A percentile compares a stretch with the other conserved stretches of the same genome.
Conservation (phyloP, 2,113 vertebrate species). For the Podarcis raffonei region DNA sequence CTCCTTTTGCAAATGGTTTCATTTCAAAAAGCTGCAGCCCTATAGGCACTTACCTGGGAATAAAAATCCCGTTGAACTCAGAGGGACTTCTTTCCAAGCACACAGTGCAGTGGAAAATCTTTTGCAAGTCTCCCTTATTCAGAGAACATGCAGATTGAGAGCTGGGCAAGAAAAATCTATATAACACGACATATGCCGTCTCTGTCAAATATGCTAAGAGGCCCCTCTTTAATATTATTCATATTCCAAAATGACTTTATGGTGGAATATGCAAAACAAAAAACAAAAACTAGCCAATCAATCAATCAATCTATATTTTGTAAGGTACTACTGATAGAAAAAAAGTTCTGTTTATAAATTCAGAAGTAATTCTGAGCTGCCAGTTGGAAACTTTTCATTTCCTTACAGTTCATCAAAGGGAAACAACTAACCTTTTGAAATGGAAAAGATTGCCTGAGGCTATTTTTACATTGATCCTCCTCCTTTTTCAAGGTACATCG, state of each 20-base stretch:
- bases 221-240: background rate
- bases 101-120: background rate
- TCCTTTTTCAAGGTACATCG: slow-evolving; percentile 15
- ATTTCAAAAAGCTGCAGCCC: background rate
- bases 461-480: slow-evolving; percentile 36
- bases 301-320: background rate
- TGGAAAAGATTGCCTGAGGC: slow-evolving; percentile 41
- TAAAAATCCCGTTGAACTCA: too few species aligned
- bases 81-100: too few species aligned
- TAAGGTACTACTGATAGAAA: background rate
- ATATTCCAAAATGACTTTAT: background rate
- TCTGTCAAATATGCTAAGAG: background rate
- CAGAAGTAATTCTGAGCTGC: slow-evolving; percentile 41
- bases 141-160: background rate
- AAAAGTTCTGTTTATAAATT: slow-evolving; percentile 32
- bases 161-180: too few species aligned
- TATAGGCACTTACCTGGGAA: too few species aligned
- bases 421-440: slow-evolving; percentile 45
- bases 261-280: background rate
- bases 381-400: slow-evolving; percentile 40
- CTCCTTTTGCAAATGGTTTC: background rate
- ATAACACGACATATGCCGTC: background rate
- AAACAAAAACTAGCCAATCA: background rate
- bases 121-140: background rate
- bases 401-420: slow-evolving; percentile 55